Base-by-base conservation (phyloP, 2,888 invertebrate species). In the Eristalis tenax region DNA sequence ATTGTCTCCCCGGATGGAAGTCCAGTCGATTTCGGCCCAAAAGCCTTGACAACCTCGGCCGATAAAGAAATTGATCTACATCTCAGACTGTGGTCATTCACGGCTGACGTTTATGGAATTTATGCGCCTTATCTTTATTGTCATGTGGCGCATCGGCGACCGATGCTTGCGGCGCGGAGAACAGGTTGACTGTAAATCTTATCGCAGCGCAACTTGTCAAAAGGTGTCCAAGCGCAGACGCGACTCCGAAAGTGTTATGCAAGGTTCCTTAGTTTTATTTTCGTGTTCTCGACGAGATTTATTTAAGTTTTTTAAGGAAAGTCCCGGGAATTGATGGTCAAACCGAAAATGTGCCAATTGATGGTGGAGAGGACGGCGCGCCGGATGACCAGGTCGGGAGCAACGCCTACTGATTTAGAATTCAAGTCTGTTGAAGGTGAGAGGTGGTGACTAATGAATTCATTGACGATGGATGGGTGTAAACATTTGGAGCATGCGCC, bases 91-190 rank as follows among this genome's bases (percentile, higher is more conserved):
- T 71, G 66, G 79, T 35, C 74, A 69, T 76, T 26, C 23, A 61
- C 61, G 35, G 68, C 56, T 83, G 87, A 83, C 87, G 79, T 70
- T 83, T 83, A 83, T 83, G 75, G 23, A 76, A 83, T 83, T 76
- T 80, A 87, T 87, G 83, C 61, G 35, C 74, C 73, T 64, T n/a
- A 76, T 70, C 38, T 65, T 64, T 56, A 74, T 35, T 50, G 35
- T 68, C 80, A 80, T 80, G 81, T 70, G 81, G 64, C 56, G 81
- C 81, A 82, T 65, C 75, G 56, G n/a, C 22, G 15, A 35, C 26
- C 38, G 79, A 66, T 66, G 35, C 26, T 66, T 38, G n/a, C n/a
- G 23, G 23, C 4, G 32, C 32, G 32, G 32, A 32, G 38, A 80
- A 73, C 80, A 38, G 73, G 66, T 68, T 43, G 22, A 18, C 65